phyloP scores from a whole-genome alignment of 2,888 invertebrate genomes.

The Phengaris arion region DNA sequence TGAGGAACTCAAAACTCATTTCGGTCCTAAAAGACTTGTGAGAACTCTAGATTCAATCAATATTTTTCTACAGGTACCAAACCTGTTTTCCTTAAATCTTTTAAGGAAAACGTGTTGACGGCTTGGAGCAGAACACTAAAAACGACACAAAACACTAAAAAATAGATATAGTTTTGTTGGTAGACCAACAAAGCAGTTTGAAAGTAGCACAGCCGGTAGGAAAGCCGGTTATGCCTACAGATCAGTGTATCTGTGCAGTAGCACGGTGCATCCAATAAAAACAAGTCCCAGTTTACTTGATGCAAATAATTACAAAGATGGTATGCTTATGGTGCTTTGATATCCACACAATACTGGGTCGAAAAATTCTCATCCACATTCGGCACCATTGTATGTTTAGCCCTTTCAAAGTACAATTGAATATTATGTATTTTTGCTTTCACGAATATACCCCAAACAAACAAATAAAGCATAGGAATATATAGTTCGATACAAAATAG shows the following conservation, averaged over 20 bases:
- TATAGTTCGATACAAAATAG: too few species aligned
- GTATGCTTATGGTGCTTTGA: neutral
- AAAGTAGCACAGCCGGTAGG: conserved; percentile 20
- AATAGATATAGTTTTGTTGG: conserved; percentile 19
- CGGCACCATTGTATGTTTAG: neutral
- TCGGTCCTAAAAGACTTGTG: neutral
- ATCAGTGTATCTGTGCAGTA: conserved; percentile 6
- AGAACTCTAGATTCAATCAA: neutral
- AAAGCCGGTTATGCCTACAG: conserved; percentile 19
- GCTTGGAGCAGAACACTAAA: neutral
- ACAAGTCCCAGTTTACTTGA: conserved; percentile 9
- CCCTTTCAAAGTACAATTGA: neutral
- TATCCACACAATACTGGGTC: neutral
- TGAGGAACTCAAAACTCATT: neutral
- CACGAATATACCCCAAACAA: neutral
- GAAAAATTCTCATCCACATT: neutral
- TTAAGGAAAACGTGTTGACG: neutral
- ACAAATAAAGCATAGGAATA: too few species aligned
- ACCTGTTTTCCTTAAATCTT: too few species aligned
- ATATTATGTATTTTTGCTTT: neutral
- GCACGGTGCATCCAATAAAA: neutral
- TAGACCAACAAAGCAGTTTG: conserved; percentile 19
- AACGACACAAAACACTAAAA: too few species aligned
- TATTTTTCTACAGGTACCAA: neutral
- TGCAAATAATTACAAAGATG: neutral